Base-by-base conservation (phyloP, 2,888 invertebrate genomes). In the Antitype chi region DNA sequence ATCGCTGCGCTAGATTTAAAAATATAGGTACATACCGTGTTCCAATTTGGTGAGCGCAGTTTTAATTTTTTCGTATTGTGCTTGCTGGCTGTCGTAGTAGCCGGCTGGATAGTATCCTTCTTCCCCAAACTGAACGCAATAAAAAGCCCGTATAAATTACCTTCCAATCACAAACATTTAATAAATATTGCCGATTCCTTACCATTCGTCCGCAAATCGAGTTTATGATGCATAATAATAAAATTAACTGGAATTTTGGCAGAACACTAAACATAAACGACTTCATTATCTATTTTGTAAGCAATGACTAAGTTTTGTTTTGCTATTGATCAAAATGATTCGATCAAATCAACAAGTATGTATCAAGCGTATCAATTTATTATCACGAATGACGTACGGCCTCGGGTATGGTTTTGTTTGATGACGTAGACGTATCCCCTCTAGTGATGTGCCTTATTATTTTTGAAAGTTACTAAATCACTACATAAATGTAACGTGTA, bases 31-130 rank as follows among this genome's bases (percentile, higher is more conserved):
- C 85, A 15, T 53, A 96, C 96, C 93, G 85, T 95, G 92, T 86
- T 93, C 92, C 76, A 96, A 89, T 84, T 92, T 93, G 67, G 89
- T 87, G 47, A 95, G 73, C 32, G 94, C 95, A 70, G 90, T 84
- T 81, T 93, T 92, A 69, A 94, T 90, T 88, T 90, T 89, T 53
- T 87, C 87, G 71, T 89, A 91, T 74, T 87, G 88, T 7, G 68
- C 76, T 85, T 91, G 90, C 43, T 88, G 89, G 53, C 74, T 88
- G 23, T 89, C 90, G 74, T 88, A 89, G 84, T 91, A 95, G 63
- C 90, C 91, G 52, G 90, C 89, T 20, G 93, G 90, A 86, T 92
- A 94, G 79, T 91, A 94, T 9, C 89, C 90, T 80, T 94, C 92
- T 78, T 92, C 93, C 11, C 91, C 90, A 87, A 92, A 93, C 95